Evolutionary conservation across 2,113 vertebrate species (phyloP), one percentile per base, ranked within the genome.

Genomic region (Dermatemys mawii): DNA sequence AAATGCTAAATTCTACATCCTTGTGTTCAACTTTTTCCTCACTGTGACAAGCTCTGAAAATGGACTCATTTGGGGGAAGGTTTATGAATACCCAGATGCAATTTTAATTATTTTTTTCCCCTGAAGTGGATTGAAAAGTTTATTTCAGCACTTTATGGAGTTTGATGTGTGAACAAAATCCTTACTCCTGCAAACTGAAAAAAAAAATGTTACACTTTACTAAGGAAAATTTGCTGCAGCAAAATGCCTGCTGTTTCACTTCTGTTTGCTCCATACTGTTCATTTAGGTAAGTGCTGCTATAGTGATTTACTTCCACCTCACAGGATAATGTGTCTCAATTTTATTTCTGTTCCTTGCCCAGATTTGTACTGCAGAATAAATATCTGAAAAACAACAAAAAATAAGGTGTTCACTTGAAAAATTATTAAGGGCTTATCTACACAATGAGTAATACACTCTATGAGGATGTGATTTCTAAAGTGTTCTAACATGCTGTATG

Each of bases 301-400:
- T 94, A 94, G n/a, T 96, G 96, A 92, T 95, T 97, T 97, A 97
- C 94, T 97, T 97, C 92, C 90, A 96, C 93, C 89, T 96, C 95
- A 95, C 92, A 95, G 90, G 88, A 96, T 97, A 98, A 97, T 97
- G 95, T 97, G 96, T 92, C 94, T 83, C 91, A 90, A 95, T 94
- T 96, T 97, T 95, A 90, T 96, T 96, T 97, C 92, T 97, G 46
- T 96, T 97, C 95, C 94, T 88, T 96, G 87, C 95, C 78, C 95
- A 98, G 88, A 96, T 92, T 94, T 76, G 73, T 97, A 90, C 96
- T 97, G 86, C 96, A 98, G 91, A 93, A 97, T 93, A 98, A 98
- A 94, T 97, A 98, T 91, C 96, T 98, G 92, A 93, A 97, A 97
- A 98, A 98, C 83, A 98, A 98, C 98, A 89, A 73, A 97, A 98